Percentiles rank a stretch among this genome's conserved stretches.
phyloP scores from a whole-genome alignment of 2,797 vertebrate genomes.

The Chrysolophus pictus region DNA sequence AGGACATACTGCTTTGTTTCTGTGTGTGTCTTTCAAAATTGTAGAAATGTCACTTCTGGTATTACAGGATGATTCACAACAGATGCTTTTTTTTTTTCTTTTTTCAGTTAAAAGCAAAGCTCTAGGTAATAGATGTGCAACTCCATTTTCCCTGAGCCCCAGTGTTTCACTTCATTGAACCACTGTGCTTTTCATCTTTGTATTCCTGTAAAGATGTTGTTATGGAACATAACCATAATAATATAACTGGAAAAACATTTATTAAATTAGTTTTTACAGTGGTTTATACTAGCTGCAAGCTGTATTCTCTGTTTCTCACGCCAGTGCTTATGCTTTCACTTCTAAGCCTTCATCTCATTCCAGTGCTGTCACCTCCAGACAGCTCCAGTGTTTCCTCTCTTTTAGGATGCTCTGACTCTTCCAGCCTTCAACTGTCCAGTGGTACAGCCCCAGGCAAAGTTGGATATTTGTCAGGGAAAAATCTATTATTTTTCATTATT shows the following conservation, averaged over 20 bases:
- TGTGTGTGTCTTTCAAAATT: not conserved
- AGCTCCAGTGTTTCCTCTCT: not conserved
- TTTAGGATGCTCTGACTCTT: not conserved
- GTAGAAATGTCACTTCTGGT: not conserved
- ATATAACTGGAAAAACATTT: not conserved
- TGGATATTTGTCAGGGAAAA: conserved; percentile 22
- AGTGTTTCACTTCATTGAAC: not conserved
- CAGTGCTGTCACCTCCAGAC: not conserved
- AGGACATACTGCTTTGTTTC: not conserved
- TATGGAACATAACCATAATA: not conserved
- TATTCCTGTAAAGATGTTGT: not conserved
- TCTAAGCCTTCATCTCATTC: not conserved
- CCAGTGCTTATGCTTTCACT: not conserved
- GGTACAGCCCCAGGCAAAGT: not conserved
- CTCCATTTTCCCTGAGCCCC: not conserved
- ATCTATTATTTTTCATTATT: not conserved
- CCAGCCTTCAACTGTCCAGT: not conserved
- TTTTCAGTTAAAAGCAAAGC: not conserved
- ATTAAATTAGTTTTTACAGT: not conserved
- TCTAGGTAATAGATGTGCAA: not conserved
- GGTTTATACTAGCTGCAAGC: conserved; percentile 5
- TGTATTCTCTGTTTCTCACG: not conserved
- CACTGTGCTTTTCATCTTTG: not conserved
- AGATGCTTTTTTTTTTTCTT: not conserved
- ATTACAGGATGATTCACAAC: conserved; percentile 9